Conservation (phyloP, 1,140 invertebrate species). For the Phocides pigmalion region DNA sequence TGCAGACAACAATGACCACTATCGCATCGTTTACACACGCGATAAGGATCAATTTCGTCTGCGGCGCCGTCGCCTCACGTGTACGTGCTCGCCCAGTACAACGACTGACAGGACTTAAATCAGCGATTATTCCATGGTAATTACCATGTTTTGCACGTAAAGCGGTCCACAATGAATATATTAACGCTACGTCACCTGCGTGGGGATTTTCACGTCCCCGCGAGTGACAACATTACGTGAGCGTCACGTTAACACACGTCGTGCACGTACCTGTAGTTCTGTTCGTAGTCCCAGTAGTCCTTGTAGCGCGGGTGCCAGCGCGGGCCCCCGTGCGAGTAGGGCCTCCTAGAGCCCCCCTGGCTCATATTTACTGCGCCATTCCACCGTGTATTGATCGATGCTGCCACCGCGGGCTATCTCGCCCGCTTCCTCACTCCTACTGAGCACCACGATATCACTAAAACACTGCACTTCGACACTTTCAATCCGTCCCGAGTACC, state of each 20-base stretch:
- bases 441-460: constrained; percentile 50
- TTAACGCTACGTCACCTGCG: constrained; percentile 26
- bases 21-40: not conserved
- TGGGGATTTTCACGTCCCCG: constrained; percentile 23
- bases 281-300: constrained; percentile 79
- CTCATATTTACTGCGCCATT: constrained; percentile 73
- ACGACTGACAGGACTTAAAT: constrained; percentile 4
- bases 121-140: constrained; percentile 12
- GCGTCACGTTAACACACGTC: not conserved
- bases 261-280: constrained; percentile 69
- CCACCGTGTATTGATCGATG: constrained; percentile 66
- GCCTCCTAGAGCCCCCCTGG: constrained; percentile 74
- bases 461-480: constrained; percentile 67
- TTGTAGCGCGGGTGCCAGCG: constrained; percentile 79
- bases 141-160: constrained; percentile 25
- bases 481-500: constrained; percentile 40
- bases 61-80: constrained; percentile 8
- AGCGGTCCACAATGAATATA: constrained; percentile 20
- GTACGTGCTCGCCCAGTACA: constrained; percentile 2
- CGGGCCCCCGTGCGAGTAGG: constrained; percentile 75
- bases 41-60: constrained; percentile 23
- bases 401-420: constrained; percentile 39
- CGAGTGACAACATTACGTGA: constrained; percentile 31
- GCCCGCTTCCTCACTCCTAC: constrained; percentile 38
- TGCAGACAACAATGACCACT: constrained; percentile 14